Evolutionary conservation across 2,797 vertebrate species (phyloP).

Genomic region (Smutsia temminckii): DNA sequence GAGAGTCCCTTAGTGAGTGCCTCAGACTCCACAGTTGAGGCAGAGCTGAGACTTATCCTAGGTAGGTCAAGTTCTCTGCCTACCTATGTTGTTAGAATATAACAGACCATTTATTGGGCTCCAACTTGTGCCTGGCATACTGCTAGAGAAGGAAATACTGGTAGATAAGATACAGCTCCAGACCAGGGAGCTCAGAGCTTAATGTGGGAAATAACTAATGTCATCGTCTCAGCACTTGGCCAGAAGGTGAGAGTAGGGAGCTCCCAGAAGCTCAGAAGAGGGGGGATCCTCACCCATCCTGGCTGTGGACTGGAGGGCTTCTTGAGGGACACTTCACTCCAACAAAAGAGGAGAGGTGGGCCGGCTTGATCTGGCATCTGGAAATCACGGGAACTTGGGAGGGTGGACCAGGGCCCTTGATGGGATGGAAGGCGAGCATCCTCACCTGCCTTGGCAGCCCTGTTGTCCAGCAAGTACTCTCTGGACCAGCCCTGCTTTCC

Average conservation of each 20-base stretch:
- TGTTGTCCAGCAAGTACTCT: neutral
- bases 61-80: neutral
- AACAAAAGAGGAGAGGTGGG: neutral
- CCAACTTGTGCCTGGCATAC: neutral
- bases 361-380: neutral
- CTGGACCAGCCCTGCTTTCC: neutral
- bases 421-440: neutral
- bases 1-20: neutral
- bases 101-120: neutral
- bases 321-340: neutral
- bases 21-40: neutral
- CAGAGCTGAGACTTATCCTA: neutral
- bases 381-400: neutral
- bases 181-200: neutral
- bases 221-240: neutral
- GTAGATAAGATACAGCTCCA: neutral
- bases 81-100: neutral
- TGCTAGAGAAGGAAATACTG: neutral
- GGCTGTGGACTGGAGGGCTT: neutral
- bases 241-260: neutral
- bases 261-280: neutral
- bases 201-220: neutral
- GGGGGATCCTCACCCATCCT: neutral
- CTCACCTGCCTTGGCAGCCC: neutral
- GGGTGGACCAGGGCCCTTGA: neutral